These are phyloP conservation scores for Lithosia quadra DNA, from an alignment of 2,888 invertebrate species.

Conservation along the genomic window DNA sequence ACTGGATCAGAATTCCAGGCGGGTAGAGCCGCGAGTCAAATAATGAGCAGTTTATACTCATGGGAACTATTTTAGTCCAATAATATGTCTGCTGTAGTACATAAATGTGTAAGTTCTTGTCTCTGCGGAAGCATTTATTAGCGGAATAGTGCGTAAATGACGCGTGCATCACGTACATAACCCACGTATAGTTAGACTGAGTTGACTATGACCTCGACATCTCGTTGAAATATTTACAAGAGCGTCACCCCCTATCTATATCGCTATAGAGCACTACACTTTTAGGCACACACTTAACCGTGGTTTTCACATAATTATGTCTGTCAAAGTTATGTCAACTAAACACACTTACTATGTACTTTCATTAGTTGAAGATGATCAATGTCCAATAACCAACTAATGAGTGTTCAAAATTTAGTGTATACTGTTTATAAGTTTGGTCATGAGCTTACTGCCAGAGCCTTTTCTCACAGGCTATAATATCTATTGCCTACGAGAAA, in stretches of 20 bases:
- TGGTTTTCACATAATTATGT: neutral
- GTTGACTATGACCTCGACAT: constrained; percentile 47
- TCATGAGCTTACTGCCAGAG: neutral
- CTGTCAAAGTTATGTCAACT: neutral
- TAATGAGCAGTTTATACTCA: too few species aligned
- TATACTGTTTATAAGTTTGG: neutral
- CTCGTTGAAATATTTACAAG: constrained; percentile 22
- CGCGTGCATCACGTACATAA: constrained; percentile 25
- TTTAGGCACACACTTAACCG: neutral
- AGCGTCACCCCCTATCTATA: neutral
- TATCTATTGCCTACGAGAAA: neutral
- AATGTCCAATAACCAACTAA: neutral
- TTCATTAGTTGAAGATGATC: neutral
- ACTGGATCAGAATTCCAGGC: too few species aligned
- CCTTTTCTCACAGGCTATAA: neutral
- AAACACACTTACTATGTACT: neutral
- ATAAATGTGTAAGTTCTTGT: neutral
- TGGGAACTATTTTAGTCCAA: neutral
- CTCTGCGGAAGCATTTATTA: constrained; percentile 47
- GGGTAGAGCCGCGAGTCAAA: neutral
- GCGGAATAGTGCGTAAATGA: constrained; percentile 45
- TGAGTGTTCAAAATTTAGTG: neutral
- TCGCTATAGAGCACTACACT: neutral
- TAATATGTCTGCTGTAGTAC: neutral
- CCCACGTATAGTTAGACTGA: constrained; percentile 32